A percentile compares a stretch with the other conserved stretches of the same genome.
Conservation (phyloP, 2,888 invertebrate genomes). For the Periphyllus acericola region DNA sequence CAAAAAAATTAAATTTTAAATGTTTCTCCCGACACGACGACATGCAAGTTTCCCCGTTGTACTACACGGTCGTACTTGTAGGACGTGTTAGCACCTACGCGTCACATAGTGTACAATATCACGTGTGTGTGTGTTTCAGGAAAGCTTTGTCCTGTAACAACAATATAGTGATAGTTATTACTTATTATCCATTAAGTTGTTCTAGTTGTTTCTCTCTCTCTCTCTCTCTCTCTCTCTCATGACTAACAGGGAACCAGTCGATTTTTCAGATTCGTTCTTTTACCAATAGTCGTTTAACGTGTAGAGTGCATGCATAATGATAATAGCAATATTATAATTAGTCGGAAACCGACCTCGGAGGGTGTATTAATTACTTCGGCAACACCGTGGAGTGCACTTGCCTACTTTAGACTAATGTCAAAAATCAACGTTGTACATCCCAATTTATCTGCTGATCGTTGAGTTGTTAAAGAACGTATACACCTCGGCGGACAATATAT, state of each 20-base stretch:
- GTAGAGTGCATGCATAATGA: not conserved
- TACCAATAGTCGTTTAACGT: too few relatives aligned
- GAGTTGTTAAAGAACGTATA: not conserved
- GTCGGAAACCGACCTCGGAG: not conserved
- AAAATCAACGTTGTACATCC: not conserved
- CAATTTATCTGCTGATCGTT: conserved; percentile 4
- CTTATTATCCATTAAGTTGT: not conserved
- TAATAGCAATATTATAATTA: not conserved
- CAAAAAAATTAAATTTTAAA: not conserved
- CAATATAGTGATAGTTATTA: not conserved
- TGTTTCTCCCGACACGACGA: not conserved
- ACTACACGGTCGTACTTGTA: not conserved
- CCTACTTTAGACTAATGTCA: not conserved
- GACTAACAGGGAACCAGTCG: not conserved
- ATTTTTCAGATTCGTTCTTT: not conserved
- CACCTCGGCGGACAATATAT: too few relatives aligned
- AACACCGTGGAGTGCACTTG: not conserved
- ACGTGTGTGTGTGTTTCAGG: not conserved
- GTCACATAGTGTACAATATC: not conserved
- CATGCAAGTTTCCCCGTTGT: not conserved
- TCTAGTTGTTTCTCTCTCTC: not conserved
- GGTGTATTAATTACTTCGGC: too few relatives aligned
- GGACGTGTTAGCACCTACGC: not conserved
- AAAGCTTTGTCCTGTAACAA: not conserved
- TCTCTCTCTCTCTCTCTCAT: too few relatives aligned